Percentiles rank a stretch among this genome's conserved stretches.
Evolutionary conservation across 2,113 vertebrate genomes (phyloP).

Genomic region (Rhynchomys soricoides): DNA sequence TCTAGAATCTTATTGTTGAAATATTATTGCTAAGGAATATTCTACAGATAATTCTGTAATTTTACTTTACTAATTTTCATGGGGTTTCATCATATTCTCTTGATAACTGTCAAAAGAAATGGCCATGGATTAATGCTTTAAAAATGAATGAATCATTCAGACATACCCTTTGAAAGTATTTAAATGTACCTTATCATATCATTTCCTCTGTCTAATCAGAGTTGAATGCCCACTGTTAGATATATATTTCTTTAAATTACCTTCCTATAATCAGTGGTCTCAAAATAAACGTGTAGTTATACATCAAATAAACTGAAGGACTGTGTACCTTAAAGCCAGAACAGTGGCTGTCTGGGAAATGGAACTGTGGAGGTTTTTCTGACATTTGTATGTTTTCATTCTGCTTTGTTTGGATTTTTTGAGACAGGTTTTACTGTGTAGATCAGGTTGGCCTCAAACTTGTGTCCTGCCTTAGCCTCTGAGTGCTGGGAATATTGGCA

Average conservation of each 20-base stretch:
- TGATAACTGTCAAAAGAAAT: conserved; percentile 51
- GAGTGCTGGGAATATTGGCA: neutral
- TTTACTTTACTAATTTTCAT: conserved; percentile 59
- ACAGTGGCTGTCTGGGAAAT: neutral
- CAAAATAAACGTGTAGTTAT: conserved; percentile 33
- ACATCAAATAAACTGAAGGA: conserved; percentile 26
- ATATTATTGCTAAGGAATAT: neutral
- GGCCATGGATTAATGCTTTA: conserved; percentile 54
- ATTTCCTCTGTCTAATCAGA: conserved; percentile 53
- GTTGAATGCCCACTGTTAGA: conserved; percentile 26
- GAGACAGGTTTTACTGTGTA: neutral
- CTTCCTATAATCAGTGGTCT: conserved; percentile 9
- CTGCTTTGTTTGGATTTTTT: neutral
- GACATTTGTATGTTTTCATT: neutral
- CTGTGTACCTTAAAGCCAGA: neutral
- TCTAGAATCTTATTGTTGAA: conserved; percentile 42
- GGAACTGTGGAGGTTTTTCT: neutral
- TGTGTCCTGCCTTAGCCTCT: neutral
- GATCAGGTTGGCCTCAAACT: neutral
- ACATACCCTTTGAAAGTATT: conserved; percentile 57
- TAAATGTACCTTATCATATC: conserved; percentile 42
- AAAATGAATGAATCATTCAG: conserved; percentile 68
- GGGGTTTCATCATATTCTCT: conserved; percentile 41
- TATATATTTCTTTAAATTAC: conserved; percentile 52
- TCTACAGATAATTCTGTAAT: conserved; percentile 17